Conservation (phyloP, 2,888 invertebrate species). For the Andricus curvator region DNA sequence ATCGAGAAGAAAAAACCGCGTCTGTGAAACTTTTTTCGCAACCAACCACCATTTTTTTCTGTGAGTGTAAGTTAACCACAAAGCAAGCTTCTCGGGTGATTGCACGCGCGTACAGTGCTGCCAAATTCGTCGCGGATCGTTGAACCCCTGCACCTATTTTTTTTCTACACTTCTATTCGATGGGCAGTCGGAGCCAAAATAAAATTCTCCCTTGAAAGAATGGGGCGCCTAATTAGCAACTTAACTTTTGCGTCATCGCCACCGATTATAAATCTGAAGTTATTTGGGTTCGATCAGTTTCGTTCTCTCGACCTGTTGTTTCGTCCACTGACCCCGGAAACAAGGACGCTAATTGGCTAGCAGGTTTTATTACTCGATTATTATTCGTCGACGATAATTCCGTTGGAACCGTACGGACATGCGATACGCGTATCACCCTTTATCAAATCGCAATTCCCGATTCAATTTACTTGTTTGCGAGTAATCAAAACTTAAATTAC, state of each 20-base stretch:
- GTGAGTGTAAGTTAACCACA: slow-evolving; percentile 8
- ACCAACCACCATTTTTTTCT: neutral
- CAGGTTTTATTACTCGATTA: slow-evolving; percentile 5
- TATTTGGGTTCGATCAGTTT: neutral
- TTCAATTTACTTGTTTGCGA: neutral
- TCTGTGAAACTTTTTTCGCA: neutral
- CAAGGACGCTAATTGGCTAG: neutral
- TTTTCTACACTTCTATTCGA: slow-evolving; percentile 44
- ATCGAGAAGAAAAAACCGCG: neutral
- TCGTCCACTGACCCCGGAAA: slow-evolving; percentile 20
- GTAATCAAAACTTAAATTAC: neutral
- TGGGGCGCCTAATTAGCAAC: slow-evolving; percentile 44
- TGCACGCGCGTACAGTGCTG: slow-evolving; percentile 6
- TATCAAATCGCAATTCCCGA: neutral
- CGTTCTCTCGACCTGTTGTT: neutral
- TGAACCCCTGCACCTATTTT: slow-evolving; percentile 43
- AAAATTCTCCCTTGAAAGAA: slow-evolving; percentile 50
- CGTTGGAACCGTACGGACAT: neutral
- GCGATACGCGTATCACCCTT: neutral
- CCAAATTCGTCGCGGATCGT: slow-evolving; percentile 33
- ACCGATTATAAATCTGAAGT: slow-evolving; percentile 26
- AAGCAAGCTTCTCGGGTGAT: slow-evolving; percentile 23
- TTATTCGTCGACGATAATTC: slow-evolving; percentile 1
- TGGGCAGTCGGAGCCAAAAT: slow-evolving; percentile 46
- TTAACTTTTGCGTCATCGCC: slow-evolving; percentile 49